phyloP scores from a whole-genome alignment of 2,113 vertebrate genomes.

The Dromas ardeola region DNA sequence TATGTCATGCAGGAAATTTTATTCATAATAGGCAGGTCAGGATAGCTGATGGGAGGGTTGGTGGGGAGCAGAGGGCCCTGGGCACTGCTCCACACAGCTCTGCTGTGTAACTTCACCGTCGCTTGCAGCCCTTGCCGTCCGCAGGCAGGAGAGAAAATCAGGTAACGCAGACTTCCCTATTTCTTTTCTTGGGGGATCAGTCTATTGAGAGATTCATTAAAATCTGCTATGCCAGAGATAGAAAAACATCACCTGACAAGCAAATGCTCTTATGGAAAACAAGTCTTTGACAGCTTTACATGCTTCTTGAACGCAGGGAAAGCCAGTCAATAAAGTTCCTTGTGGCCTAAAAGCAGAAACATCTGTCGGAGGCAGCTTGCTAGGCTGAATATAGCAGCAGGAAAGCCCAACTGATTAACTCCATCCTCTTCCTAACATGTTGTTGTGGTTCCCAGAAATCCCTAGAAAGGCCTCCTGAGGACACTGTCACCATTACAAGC shows the following conservation, averaged over 20 bases:
- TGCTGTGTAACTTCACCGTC: rapidly evolving
- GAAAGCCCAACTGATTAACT: slow-evolving; percentile 66
- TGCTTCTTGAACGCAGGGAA: slow-evolving; percentile 12
- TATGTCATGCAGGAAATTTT: background rate
- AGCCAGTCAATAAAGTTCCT: slow-evolving; percentile 36
- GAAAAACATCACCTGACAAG: slow-evolving; percentile 9
- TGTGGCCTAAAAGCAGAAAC: slow-evolving; percentile 60
- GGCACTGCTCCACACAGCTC: background rate
- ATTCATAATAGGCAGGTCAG: background rate
- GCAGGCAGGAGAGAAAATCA: background rate
- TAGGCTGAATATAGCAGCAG: slow-evolving; percentile 62
- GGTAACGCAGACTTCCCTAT: background rate
- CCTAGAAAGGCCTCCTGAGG: slow-evolving; percentile 61
- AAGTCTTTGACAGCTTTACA: background rate
- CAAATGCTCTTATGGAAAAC: background rate
- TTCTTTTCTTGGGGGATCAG: background rate
- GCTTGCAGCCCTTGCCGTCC: background rate
- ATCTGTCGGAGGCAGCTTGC: slow-evolving; percentile 50
- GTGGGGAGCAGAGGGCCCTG: background rate
- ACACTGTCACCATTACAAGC: slow-evolving; percentile 36
- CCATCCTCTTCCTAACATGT: slow-evolving; percentile 55
- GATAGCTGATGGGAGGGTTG: rapidly evolving
- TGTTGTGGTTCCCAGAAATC: slow-evolving; percentile 56
- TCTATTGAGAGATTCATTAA: background rate
- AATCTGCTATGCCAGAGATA: background rate